phyloP scores from a whole-genome alignment of 1,140 invertebrate species.

The Drosophila persimilis region DNA sequence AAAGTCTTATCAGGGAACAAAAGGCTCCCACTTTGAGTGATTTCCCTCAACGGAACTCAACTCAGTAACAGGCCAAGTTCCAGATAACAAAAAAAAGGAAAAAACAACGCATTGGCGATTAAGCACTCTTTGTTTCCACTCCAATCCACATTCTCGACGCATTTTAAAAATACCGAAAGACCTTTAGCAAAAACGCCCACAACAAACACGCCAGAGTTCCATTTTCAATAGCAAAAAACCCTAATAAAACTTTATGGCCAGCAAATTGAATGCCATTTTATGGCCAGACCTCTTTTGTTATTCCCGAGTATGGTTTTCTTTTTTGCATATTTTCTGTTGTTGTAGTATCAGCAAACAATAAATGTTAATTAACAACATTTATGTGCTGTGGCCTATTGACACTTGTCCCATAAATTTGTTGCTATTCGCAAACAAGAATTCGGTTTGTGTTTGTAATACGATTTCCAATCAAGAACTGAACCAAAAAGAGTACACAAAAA shows the following conservation, averaged over 20 bases:
- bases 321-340: slow-evolving; percentile 27
- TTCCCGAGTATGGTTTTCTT: slow-evolving; percentile 18
- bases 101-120: slow-evolving; percentile 5
- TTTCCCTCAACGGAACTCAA: neutral
- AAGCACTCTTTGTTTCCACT: slow-evolving; percentile 21
- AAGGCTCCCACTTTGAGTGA: neutral
- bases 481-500: slow-evolving; percentile 15
- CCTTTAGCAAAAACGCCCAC: slow-evolving; percentile 28
- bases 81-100: too few relatives aligned
- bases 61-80: too few relatives aligned
- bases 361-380: slow-evolving; percentile 80
- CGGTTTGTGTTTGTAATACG: slow-evolving; percentile 30
- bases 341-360: slow-evolving; percentile 70
- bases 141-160: too few relatives aligned
- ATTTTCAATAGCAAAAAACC: slow-evolving; percentile 36
- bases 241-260: slow-evolving; percentile 65
- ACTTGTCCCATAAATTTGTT: slow-evolving; percentile 47
- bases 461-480: slow-evolving; percentile 56
- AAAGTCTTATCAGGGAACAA: slow-evolving; percentile 43
- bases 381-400: slow-evolving; percentile 70
- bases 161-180: slow-evolving; percentile 1
- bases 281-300: slow-evolving; percentile 31
- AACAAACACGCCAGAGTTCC: slow-evolving; percentile 16
- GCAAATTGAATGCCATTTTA: slow-evolving; percentile 70
- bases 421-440: slow-evolving; percentile 8